Base-by-base conservation (phyloP, 2,113 vertebrate genomes). In the Austrofundulus limnaeus region DNA sequence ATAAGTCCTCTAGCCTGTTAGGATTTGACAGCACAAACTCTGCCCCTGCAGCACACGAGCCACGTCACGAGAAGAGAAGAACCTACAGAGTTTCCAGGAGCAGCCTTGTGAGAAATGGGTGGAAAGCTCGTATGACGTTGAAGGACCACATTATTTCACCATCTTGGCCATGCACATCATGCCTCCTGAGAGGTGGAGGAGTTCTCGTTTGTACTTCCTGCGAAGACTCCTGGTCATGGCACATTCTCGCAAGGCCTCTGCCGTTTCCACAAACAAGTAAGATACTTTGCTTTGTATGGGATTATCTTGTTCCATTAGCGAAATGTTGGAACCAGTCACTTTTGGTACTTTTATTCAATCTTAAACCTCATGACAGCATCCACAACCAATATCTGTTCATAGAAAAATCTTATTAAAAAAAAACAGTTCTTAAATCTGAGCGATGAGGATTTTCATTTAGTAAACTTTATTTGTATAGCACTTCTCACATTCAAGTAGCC, bases 71-170 rank as follows among this genome's bases (percentile, higher is more conserved):
- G 97, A 99, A 80, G 97, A 99, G 83, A 99, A 99, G 73, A 98
- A 95, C 85, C 91, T 99, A 34, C 97, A 99, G 88, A 94, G 92
- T 83, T 98, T 99, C 85, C 85, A 99, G 90, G 97, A 98, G 87
- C 96, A 98, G 84, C 94, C 95, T 1, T 94, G 91, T 64, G 97
- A 99, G 85, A 98, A 98, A 82, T 98, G 97, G 97, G 89, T 96
- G 77, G 97, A 99, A 89, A 93, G 91, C 79, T 94, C 95, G 23
- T 98, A 95, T 0, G 97, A 99, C 23, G 96, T 99, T 81, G 97
- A 99, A 0, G 97, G 97, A 12, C 94, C 97, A 1, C 95, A 98
- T 81, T 99, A 99, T 72, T 96, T 91, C 92, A 97, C 95, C 0
- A 92, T 95, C 77, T 81, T 99, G 91, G 95, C 94, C 24, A 92